Evolutionary conservation across 2,113 vertebrate genomes (phyloP).

Genomic region (Anser brachyrhynchus): DNA sequence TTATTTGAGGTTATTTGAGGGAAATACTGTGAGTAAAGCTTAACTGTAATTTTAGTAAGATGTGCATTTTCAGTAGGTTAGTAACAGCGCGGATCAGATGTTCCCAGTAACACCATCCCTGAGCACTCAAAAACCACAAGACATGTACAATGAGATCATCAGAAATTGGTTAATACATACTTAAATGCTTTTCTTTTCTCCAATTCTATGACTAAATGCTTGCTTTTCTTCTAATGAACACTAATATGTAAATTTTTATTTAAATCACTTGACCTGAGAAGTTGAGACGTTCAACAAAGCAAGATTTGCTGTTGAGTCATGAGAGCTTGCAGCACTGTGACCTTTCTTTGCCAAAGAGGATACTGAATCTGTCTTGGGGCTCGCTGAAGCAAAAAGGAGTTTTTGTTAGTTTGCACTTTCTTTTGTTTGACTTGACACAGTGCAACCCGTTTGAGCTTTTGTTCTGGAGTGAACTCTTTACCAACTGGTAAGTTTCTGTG

Average conservation of each 20-base stretch:
- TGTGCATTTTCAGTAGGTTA: neutral
- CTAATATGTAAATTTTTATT: neutral
- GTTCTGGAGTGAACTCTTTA: constrained; percentile 9
- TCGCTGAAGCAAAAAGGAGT: constrained; percentile 23
- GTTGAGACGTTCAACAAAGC: neutral
- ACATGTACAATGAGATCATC: neutral
- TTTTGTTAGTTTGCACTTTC: constrained; percentile 35
- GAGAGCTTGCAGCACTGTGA: neutral
- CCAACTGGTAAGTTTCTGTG: neutral
- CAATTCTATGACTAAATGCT: neutral
- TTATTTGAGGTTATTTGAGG: neutral
- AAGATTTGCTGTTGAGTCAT: neutral
- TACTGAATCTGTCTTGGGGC: neutral
- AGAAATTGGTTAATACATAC: neutral
- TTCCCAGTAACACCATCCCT: neutral
- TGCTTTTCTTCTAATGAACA: neutral
- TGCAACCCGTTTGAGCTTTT: constrained; percentile 21
- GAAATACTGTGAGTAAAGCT: neutral
- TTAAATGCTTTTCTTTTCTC: neutral
- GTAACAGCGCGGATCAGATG: neutral
- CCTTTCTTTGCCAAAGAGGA: neutral
- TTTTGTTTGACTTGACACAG: constrained; percentile 12
- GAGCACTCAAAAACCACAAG: neutral
- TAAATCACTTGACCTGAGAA: constrained; percentile 36
- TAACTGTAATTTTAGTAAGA: neutral